Evolutionary conservation across 2,888 invertebrate genomes (phyloP).

Genomic region (Pollenia amentaria): DNA sequence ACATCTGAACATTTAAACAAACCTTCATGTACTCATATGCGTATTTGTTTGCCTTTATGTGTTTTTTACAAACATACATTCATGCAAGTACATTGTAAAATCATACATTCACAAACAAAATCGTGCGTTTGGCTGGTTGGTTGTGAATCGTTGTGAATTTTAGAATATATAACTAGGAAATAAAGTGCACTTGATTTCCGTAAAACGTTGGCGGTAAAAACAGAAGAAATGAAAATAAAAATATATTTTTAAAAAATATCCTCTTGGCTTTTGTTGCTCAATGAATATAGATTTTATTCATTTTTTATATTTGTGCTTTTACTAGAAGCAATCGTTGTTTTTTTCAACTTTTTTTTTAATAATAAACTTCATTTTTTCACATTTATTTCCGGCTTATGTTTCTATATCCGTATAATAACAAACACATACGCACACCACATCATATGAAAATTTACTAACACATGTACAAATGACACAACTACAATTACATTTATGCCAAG

Average conservation of each 20-base stretch:
- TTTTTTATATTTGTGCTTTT: constrained; percentile 18
- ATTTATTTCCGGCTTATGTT: constrained; percentile 75
- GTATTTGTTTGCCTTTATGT: background rate
- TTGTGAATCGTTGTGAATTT: constrained; percentile 40
- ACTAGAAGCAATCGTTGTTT: constrained; percentile 11
- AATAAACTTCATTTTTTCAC: constrained; percentile 71
- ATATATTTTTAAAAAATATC: constrained; percentile 58
- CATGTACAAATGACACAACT: constrained; percentile 23
- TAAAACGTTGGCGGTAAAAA: constrained; percentile 65
- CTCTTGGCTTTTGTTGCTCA: constrained; percentile 65
- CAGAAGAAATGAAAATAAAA: constrained; percentile 62
- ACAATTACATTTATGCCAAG: constrained; percentile 9
- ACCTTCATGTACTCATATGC: background rate
- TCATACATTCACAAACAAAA: background rate
- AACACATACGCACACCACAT: constrained; percentile 28
- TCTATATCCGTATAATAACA: constrained; percentile 72
- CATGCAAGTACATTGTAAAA: background rate
- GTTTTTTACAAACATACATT: background rate
- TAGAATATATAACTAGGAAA: constrained; percentile 74
- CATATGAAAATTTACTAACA: constrained; percentile 52
- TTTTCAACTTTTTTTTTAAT: constrained; percentile 49
- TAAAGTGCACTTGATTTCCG: constrained; percentile 74
- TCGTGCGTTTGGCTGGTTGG: constrained; percentile 35
- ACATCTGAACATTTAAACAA: background rate
- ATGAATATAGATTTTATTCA: constrained; percentile 59